Evolutionary conservation across 2,797 vertebrate species (phyloP), one percentile per base, ranked within the genome.

Genomic region (Enteromius viviparus): DNA sequence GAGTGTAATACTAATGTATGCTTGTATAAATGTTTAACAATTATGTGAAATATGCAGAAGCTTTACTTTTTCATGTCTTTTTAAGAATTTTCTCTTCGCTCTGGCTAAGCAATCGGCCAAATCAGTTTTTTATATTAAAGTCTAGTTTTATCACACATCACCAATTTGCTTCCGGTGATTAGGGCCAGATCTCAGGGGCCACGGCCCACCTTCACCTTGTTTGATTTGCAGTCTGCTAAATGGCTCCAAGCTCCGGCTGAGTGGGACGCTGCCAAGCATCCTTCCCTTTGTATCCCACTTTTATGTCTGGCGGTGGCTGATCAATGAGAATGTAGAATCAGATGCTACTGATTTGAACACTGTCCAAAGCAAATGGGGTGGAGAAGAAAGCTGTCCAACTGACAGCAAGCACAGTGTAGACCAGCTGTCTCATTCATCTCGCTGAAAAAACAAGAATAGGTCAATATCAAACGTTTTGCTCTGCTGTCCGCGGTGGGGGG

Each of bases 281-380:
- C 51, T 70, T 87, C 32, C 49, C 69, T 81, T 83, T 84, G 68
- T 85, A 65, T 87, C 68, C 51, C 32, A 58, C 51, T 71, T 79
- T 79, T 53, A 15, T 80, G 85, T 88, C 71, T 87, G 76, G 81
- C 42, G 71, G 58, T 72, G 68, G 64, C 81, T 85, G 58, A 82
- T 84, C 78, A 85, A 82, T 85, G 75, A 76, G 70, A 84, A 80
- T 69, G 84, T 51, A 40, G 60, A 78, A 84, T 86, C 87, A 87
- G 78, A 81, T 49, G 55, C 32, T 72, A 69, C 68, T 68, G 32
- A 78, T 87, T 80, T 84, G 78, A 87, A 85, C 23, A 37, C 66
- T 51, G 64, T 85, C 85, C 78, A 86, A 81, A 82, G 62, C 15
- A 49, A 81, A 76, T 42, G 2, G 75, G 80, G 55, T 21, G 29